Percentiles rank a stretch among this genome's conserved stretches.
Evolutionary conservation across 2,888 invertebrate species (phyloP).

Genomic region (Arge pagana): DNA sequence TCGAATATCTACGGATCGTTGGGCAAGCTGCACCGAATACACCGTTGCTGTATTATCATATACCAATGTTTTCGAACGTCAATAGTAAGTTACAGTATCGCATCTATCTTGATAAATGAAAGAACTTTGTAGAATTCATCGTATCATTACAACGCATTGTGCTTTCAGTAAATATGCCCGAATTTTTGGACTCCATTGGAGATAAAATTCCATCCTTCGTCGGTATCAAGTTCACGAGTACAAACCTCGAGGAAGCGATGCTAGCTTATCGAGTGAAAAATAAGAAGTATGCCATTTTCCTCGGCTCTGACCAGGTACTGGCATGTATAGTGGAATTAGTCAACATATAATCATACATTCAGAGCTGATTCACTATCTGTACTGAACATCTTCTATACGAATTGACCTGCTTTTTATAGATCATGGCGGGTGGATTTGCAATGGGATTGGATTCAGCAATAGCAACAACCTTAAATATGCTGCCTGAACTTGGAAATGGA

Average conservation of each 20-base stretch:
- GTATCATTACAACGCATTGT: background rate
- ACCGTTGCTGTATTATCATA: slow-evolving; percentile 84
- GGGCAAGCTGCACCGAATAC: slow-evolving; percentile 73
- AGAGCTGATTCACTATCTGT: background rate
- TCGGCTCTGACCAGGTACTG: slow-evolving; percentile 71
- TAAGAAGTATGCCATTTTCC: slow-evolving; percentile 64
- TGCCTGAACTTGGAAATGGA: slow-evolving; percentile 64
- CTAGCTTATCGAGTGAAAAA: slow-evolving; percentile 63
- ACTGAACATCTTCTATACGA: background rate
- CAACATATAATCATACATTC: background rate
- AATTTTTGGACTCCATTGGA: slow-evolving; percentile 68
- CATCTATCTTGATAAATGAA: slow-evolving; percentile 35
- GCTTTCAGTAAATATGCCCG: slow-evolving; percentile 72
- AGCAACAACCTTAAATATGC: slow-evolving; percentile 71
- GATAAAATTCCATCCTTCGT: slow-evolving; percentile 72
- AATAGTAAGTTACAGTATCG: slow-evolving; percentile 65
- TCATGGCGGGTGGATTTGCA: slow-evolving; percentile 69
- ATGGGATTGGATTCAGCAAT: slow-evolving; percentile 76
- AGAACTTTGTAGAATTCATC: slow-evolving; percentile 9
- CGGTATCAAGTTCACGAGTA: slow-evolving; percentile 83
- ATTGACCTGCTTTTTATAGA: slow-evolving; percentile 58
- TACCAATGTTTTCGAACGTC: slow-evolving; percentile 74
- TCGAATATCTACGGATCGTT: slow-evolving; percentile 69
- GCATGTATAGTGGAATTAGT: too few species aligned
- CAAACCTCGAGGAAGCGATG: slow-evolving; percentile 70